Evolutionary conservation across 2,797 vertebrate species (phyloP), one percentile per base, ranked within the genome.

Genomic region (Danio albolineatus): DNA sequence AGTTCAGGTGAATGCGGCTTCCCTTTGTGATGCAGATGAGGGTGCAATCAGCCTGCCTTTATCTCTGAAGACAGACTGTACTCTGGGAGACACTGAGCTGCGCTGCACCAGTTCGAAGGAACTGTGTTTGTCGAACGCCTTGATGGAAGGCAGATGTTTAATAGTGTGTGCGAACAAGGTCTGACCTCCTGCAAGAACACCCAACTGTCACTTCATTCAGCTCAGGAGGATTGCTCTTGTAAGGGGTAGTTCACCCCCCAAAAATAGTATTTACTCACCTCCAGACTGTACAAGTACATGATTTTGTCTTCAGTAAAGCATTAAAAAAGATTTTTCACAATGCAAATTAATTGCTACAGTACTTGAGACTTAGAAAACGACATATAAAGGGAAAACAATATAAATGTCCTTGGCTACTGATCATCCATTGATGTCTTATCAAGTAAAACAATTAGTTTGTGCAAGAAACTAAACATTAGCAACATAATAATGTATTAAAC

Each of bases 1-100:
- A 79, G 85, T 87, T 90, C 92, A 93, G 92, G 92, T 94, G 89
- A 89, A 91, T 87, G 90, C 88, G 67, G 85, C 84, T 88, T 90
- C 86, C 81, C 85, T 93, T 93, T 94, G 92, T 93, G 84, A 93
- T 94, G 92, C 91, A 94, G 90, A 93, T 92, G 90, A 91, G 89
- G 84, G 87, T 85, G 90, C 88, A 93, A 94, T 93, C 93, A 94
- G 89, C 77, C 87, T 14, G 53, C 83, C 89, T 93, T 93, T 93
- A 92, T 93, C 89, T 91, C 87, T 67, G 74, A 87, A 89, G 83
- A 89, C 85, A 90, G 90, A 89, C 87, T 90, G 87, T 69, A 83
- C 86, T 92, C 87, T 89, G 87, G 76, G 86, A 89, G 88, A 91
- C 89, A 87, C 86, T 87, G 90, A 90, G 89, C 76, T 48, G n/a